Conservation (phyloP, 2,113 vertebrate genomes). For the Gobiocypris rarus region DNA sequence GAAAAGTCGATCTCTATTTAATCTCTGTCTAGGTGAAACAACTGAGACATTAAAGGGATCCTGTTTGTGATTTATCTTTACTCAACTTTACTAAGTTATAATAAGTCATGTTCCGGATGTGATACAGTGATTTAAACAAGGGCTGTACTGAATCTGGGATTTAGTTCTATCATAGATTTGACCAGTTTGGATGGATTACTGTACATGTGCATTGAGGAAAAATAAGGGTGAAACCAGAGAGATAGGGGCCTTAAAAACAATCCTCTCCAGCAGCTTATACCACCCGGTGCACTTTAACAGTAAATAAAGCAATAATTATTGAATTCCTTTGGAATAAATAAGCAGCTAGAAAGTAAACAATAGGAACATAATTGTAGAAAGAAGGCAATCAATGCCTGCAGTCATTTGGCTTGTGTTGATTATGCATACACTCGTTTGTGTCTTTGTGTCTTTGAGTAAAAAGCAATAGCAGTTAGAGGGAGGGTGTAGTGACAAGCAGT, state of each 20-base stretch:
- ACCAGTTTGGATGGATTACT: conserved; percentile 63
- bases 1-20: not conserved
- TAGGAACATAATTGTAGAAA: conserved; percentile 99
- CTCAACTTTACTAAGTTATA: not conserved
- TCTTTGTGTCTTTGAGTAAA: conserved; percentile 59
- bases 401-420: conserved; percentile 99
- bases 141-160: not conserved
- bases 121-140: not conserved
- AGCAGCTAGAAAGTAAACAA: conserved; percentile 99
- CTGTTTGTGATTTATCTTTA: conserved; percentile 11
- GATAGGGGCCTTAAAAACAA: conserved; percentile 68
- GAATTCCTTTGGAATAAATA: conserved; percentile 99
- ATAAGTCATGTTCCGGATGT: not conserved
- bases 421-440: conserved; percentile 86
- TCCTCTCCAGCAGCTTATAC: conserved; percentile 77
- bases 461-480: conserved; percentile 42
- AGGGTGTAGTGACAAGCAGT: conserved; percentile 71
- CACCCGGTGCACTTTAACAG: conserved; percentile 97
- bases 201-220: conserved; percentile 56
- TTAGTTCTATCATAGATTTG: not conserved
- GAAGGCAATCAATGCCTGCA: conserved; percentile 97
- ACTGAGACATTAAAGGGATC: not conserved
- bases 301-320: conserved; percentile 99
- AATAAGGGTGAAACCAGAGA: conserved; percentile 45
- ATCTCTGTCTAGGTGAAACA: conserved; percentile 13